Conservation (phyloP, 2,113 vertebrate species). For the Campylomormyrus numenius region DNA sequence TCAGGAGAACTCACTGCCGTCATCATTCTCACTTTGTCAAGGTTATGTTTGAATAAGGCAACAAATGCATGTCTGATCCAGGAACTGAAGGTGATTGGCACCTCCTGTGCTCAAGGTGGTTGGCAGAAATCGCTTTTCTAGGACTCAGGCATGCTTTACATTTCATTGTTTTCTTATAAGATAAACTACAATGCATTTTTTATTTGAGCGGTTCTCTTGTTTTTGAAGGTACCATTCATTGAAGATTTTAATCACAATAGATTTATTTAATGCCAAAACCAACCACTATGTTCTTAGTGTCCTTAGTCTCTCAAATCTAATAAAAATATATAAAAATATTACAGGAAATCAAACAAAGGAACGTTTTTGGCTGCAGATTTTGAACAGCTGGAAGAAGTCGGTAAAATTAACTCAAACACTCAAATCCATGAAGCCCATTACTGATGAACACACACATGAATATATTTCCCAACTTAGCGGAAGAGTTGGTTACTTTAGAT, state of each 20-base stretch:
- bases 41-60: not conserved
- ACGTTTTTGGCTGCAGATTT: not conserved
- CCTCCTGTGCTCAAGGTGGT: not conserved
- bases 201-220: not conserved
- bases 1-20: not conserved
- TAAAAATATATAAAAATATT: not conserved
- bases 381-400: not conserved
- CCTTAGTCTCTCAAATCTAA: not conserved
- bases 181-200: not conserved
- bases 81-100: not conserved
- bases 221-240: not conserved
- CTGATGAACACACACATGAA: not conserved
- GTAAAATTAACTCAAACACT: not conserved
- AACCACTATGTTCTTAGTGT: not conserved
- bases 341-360: not conserved
- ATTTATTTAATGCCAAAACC: not conserved
- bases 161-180: not conserved
- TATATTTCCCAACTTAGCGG: not conserved
- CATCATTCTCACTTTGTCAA: slow-evolving; percentile 4
- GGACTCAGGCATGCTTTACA: not conserved
- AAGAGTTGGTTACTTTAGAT: not conserved
- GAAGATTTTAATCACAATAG: not conserved
- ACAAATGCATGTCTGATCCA: not conserved
- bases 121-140: not conserved
- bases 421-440: not conserved